These are phyloP conservation scores for Crocidura indochinensis DNA, from an alignment of 2,797 vertebrate species.

Conservation along the genomic window DNA sequence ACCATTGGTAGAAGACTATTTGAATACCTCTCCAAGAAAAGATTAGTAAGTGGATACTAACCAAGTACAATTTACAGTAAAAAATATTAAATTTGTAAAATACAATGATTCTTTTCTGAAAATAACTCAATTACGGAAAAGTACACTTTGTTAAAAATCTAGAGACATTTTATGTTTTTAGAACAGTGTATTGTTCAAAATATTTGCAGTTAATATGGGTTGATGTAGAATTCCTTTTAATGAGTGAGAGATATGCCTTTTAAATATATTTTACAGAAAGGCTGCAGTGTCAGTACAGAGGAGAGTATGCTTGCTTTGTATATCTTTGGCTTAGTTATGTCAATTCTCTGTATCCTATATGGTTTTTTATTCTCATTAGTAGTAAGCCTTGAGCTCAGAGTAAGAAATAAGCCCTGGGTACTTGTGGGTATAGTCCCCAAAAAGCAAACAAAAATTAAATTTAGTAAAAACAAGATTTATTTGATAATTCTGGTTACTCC, in stretches of 20 bases:
- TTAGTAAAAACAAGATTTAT: slow-evolving; percentile 18
- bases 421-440: no score
- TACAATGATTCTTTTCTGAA: neutral
- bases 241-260: neutral
- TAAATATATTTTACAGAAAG: no score
- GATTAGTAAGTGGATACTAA: neutral
- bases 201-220: slow-evolving; percentile 33
- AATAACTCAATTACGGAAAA: slow-evolving; percentile 23
- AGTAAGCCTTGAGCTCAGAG: no score
- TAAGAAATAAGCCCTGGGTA: no score
- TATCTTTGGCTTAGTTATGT: no score
- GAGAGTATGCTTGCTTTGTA: no score
- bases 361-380: no score
- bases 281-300: no score
- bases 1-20: neutral
- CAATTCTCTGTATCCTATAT: no score
- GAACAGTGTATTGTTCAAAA: neutral
- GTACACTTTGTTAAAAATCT: neutral
- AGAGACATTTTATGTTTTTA: slow-evolving; percentile 3
- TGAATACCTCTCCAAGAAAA: neutral
- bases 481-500: slow-evolving; percentile 15
- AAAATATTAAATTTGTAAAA: neutral
- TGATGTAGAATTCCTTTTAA: neutral
- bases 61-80: neutral
- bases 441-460: neutral